Evolutionary conservation across 2,888 invertebrate genomes (phyloP).

Genomic region (Apotomis turbidana): DNA sequence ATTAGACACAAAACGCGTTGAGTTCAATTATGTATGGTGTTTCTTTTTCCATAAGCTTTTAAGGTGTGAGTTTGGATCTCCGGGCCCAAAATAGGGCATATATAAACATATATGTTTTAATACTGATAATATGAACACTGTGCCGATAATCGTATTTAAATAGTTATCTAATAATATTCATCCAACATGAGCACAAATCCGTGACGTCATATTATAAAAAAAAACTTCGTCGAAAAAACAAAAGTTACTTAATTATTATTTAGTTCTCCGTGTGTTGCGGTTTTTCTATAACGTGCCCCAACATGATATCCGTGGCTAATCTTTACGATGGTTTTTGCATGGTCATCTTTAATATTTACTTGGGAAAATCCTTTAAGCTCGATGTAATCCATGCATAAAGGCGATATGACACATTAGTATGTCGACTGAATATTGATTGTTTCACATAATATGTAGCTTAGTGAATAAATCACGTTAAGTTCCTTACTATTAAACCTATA

Average conservation of each 20-base stretch:
- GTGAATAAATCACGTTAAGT: too few relatives aligned
- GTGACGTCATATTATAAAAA: neutral
- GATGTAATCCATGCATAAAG: neutral
- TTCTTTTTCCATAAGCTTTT: too few relatives aligned
- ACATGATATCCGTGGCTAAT: neutral
- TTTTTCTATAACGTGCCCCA: conserved; percentile 15
- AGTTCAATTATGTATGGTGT: too few relatives aligned
- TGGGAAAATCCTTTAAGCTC: neutral
- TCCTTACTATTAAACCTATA: too few relatives aligned
- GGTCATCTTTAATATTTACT: neutral
- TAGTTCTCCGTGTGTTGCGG: conserved; percentile 1
- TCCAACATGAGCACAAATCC: neutral
- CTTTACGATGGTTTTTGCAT: conserved; percentile 4
- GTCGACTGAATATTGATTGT: neutral
- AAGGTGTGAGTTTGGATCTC: too few relatives aligned
- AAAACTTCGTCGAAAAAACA: neutral
- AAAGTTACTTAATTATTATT: neutral
- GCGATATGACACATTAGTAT: neutral
- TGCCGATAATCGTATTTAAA: too few relatives aligned
- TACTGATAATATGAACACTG: too few relatives aligned
- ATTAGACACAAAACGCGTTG: too few relatives aligned
- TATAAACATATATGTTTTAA: too few relatives aligned
- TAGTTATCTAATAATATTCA: neutral
- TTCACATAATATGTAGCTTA: neutral
- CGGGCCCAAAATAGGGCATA: too few relatives aligned